A percentile compares a stretch with the other conserved stretches of the same genome.
These are phyloP conservation scores for Colletes latitarsis DNA, from an alignment of 1,140 invertebrate species.

Conservation along the genomic window DNA sequence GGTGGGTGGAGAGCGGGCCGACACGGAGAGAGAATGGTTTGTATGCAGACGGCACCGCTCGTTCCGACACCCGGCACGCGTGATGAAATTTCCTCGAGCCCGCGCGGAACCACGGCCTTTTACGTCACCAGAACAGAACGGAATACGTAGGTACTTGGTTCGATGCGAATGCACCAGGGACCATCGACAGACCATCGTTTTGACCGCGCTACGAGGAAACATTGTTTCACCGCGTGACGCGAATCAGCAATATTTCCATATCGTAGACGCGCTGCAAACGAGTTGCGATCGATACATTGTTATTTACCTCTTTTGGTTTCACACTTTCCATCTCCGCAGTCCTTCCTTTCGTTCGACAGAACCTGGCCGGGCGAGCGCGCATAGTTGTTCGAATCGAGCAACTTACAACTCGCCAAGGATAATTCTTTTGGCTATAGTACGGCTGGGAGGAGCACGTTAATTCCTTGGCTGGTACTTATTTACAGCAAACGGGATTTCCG, in stretches of 20 bases:
- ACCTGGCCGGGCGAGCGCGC: no score
- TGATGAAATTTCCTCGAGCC: slow-evolving; percentile 72
- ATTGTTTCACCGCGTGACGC: no score
- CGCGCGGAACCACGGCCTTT: slow-evolving; percentile 54
- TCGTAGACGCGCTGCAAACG: no score
- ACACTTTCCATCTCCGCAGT: no score
- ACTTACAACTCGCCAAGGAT: background rate
- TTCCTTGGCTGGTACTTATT: background rate
- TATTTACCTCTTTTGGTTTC: no score
- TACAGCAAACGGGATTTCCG: background rate
- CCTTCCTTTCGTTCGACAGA: no score
- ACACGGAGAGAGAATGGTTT: slow-evolving; percentile 59
- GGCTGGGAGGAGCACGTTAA: background rate
- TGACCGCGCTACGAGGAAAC: no score
- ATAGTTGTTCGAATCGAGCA: no score
- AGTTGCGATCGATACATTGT: no score
- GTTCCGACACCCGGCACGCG: slow-evolving; percentile 72
- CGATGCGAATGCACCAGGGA: background rate
- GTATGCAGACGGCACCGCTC: slow-evolving; percentile 73
- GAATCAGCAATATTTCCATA: no score
- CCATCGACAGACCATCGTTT: no score
- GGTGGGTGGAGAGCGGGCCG: slow-evolving; percentile 30
- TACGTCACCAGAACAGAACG: slow-evolving; percentile 57
- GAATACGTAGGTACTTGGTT: slow-evolving; percentile 15
- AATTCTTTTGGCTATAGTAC: background rate